These are phyloP conservation scores for Myzus persicae DNA, from an alignment of 1,140 invertebrate species.

Conservation along the genomic window DNA sequence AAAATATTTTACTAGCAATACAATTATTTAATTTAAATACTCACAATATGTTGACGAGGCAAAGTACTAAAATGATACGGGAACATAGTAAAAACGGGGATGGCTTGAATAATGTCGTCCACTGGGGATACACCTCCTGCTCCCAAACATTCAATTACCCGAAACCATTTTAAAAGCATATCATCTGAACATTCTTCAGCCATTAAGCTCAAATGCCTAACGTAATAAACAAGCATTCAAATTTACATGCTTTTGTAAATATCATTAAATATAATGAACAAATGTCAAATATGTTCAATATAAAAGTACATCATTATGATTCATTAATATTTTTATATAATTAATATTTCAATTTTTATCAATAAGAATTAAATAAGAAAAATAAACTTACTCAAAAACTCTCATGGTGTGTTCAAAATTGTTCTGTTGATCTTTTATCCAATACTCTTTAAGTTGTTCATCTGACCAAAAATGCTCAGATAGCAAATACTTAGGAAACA, in stretches of 20 bases:
- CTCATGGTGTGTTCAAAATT: conserved; percentile 38
- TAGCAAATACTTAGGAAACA: conserved; percentile 53
- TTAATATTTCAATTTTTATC: not conserved
- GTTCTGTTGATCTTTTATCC: conserved; percentile 31
- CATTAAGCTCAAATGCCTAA: conserved; percentile 53
- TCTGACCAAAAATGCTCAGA: conserved; percentile 54
- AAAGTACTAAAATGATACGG: conserved; percentile 53
- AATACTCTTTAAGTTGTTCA: conserved; percentile 49
- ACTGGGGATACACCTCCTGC: conserved; percentile 37
- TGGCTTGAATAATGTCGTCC: conserved; percentile 47
- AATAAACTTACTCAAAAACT: conserved; percentile 53
- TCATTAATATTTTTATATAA: too few species aligned
- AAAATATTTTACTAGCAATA: not conserved
- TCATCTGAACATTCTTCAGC: conserved; percentile 57
- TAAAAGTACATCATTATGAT: not conserved
- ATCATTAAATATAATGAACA: not conserved
- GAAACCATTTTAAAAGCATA: conserved; percentile 57
- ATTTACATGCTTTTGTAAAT: not conserved
- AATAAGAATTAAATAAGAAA: not conserved
- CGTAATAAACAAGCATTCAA: not conserved
- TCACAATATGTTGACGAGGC: conserved; percentile 53
- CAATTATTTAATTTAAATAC: not conserved
- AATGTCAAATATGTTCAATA: not conserved
- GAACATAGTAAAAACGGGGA: conserved; percentile 52
- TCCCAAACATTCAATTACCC: conserved; percentile 52